phyloP scores from a whole-genome alignment of 2,888 invertebrate genomes.

The Pristionchus exspectatus region DNA sequence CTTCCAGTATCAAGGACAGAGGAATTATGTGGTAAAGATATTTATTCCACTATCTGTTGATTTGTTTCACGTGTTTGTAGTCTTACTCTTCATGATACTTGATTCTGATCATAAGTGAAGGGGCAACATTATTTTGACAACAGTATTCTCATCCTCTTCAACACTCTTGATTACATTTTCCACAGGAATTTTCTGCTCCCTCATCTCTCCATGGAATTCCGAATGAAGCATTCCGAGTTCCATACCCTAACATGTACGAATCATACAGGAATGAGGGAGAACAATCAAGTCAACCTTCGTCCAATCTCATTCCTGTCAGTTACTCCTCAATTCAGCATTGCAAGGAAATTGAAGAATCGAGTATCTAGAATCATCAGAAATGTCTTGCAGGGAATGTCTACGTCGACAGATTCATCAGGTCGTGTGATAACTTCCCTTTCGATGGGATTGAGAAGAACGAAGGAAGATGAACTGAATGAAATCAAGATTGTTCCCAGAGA shows the following conservation, averaged over 20 bases:
- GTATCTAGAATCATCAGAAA: no score
- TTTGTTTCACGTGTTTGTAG: background rate
- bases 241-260: constrained; percentile 52
- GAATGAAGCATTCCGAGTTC: constrained; percentile 43
- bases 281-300: background rate
- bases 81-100: background rate
- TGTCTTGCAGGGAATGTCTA: background rate
- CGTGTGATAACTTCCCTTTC: constrained; percentile 48
- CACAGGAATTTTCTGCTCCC: background rate
- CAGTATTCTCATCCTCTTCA: background rate
- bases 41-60: background rate
- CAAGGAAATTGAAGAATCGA: background rate
- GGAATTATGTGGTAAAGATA: constrained; percentile 38
- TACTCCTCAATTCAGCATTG: background rate
- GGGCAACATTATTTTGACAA: no score
- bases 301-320: background rate
- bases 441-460: constrained; percentile 52
- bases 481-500: constrained; percentile 47
- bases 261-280: constrained; percentile 25
- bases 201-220: constrained; percentile 53
- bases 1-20: constrained; percentile 23
- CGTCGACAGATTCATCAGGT: constrained; percentile 41
- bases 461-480: constrained; percentile 35
- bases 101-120: no score
- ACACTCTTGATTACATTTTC: background rate